These are phyloP conservation scores for Stegastes partitus DNA, from an alignment of 2,113 vertebrate genomes.

Conservation along the genomic window DNA sequence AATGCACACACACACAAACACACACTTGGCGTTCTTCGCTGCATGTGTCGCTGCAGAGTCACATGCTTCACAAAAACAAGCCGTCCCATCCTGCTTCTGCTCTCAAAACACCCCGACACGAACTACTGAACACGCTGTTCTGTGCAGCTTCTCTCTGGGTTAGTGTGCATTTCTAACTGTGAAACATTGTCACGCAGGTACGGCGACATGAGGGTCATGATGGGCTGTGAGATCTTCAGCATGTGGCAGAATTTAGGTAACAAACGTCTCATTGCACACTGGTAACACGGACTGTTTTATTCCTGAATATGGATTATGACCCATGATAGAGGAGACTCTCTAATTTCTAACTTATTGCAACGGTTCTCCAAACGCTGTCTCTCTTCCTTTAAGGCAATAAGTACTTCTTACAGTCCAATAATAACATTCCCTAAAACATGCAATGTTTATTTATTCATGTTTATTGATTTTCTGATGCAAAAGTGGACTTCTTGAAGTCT, in stretches of 20 bases:
- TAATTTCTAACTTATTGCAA: background rate
- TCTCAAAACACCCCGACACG: slow-evolving; percentile 1
- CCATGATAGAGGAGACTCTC: background rate
- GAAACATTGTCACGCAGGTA: slow-evolving; percentile 84
- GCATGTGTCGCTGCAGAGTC: background rate
- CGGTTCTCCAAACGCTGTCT: background rate
- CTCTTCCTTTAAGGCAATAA: background rate
- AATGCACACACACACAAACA: background rate
- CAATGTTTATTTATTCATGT: background rate
- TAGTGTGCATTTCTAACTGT: background rate
- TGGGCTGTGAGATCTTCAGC: slow-evolving; percentile 99
- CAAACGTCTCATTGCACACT: background rate
- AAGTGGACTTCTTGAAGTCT: background rate
- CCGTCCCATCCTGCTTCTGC: background rate
- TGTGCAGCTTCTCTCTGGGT: background rate
- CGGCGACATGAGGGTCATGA: slow-evolving; percentile 99
- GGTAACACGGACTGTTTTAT: background rate
- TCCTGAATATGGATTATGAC: background rate
- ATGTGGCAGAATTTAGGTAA: slow-evolving; percentile 99
- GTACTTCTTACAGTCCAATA: background rate
- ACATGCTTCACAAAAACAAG: background rate
- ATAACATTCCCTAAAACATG: background rate
- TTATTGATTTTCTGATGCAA: background rate
- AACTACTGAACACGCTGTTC: slow-evolving; percentile 7
- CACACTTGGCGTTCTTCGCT: background rate